Evolutionary conservation across 2,113 vertebrate genomes (phyloP), one percentile per base, ranked within the genome.

Genomic region (Channa argus): DNA sequence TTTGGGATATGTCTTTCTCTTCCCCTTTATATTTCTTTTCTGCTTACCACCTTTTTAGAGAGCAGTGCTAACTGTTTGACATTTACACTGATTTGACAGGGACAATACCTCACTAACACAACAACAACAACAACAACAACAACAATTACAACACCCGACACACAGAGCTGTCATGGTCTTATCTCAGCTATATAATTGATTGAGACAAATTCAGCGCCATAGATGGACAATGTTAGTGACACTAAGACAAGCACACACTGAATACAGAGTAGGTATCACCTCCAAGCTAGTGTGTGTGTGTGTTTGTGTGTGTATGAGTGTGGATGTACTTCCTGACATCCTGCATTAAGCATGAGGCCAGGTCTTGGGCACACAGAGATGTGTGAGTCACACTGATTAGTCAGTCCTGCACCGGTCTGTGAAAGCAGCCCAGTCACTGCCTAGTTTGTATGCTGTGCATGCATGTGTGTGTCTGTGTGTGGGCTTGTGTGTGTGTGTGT

Each of bases 351-450:
- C 65, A 89, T 80, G 71, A 83, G 77, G 68, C 74, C 67, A 79
- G 69, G 58, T 80, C 63, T 58, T 69, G 71, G 67, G 63, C 65
- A 69, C 53, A 52, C 52, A 77, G 71, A 70, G 85, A 77, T 74
- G 74, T 81, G 70, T 89, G 89, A 89, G 75, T 85, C 87, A 87
- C 85, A 82, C 85, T 86, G 87, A 90, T 90, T 89, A 89, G 85
- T 84, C 72, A 85, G 80, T 69, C 62, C 54, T 67, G 83, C 73
- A 63, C 51, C n/a, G 46, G 56, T 68, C 75, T 67, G 74, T 58
- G 77, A 52, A 80, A 83, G 74, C 70, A 79, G 60, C 66, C 63
- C 33, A 70, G 80, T 71, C 39, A 0, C 8, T 52, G 65, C 59
- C 75, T 86, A 11, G 69, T 89, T 82, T 70, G 76, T 85, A 81